Base-by-base conservation (phyloP, 92 coral and sea anemone genomes). In the Meandrina meandrites region DNA sequence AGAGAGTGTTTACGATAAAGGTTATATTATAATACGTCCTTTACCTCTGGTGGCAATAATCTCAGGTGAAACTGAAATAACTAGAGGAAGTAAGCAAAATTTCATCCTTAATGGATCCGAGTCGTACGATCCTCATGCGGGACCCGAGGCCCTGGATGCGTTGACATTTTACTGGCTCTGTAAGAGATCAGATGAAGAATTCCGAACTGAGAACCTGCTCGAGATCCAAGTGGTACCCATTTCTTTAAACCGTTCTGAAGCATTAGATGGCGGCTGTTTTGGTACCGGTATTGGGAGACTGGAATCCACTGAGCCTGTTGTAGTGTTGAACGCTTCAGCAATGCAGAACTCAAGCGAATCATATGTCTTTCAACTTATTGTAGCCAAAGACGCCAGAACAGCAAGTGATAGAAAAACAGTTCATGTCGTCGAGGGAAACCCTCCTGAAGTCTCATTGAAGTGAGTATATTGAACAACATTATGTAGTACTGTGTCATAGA, bases 271-370 rank as follows among this genome's bases (percentile, higher is more conserved):
- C 34, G 89, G 93, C 67, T 90, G 93, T 76, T 90, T 86, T 78
- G 90, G 82, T 21, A 85, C 88, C 13, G 93, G 90, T 10, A 76
- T 78, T 71, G 91, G 91, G 36, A 84, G 86, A 54, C 79, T 89
- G 31, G 81, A 75, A 70, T 32, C 69, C 42, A 79, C 67, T 31
- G 76, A 67, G 11, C 50, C 87, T 36, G 17, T 78, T 2, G 85
- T 89, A 13, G 74, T 67, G 17, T 47, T 90, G 34, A 81, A 77
- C 48, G 88, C 93, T 19, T 70, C 83, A 30, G 58, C 13, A 22
- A 76, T 90, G 84, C 36, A 67, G 51, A 57, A 75, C 47, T 47
- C 28, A 22, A 58, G 60, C 19, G 80, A 51, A 31, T 50, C 88
- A 1, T 87, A 81, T 57, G 48, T 76, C 66, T 64, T 90, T 13